A percentile compares a stretch with the other conserved stretches of the same genome.
Conservation (phyloP, 2,888 invertebrate species). For the Chrysolina haemoptera region DNA sequence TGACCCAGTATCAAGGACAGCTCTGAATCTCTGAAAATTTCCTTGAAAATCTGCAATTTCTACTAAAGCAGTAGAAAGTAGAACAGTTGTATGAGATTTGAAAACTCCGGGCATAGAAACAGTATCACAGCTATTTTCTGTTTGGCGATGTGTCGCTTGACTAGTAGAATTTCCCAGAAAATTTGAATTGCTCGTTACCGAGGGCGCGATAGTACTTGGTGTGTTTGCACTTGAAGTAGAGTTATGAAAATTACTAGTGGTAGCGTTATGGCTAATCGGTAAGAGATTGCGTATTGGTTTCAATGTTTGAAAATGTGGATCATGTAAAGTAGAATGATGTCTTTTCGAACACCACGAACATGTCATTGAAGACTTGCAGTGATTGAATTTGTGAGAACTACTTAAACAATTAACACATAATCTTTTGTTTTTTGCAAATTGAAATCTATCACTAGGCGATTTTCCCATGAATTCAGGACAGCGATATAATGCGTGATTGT, state of each 20-base stretch:
- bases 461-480: neutral
- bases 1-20: neutral
- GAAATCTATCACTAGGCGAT: neutral
- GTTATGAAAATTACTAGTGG: neutral
- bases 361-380: conserved; percentile 3
- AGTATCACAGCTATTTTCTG: neutral
- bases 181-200: neutral
- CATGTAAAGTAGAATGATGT: neutral
- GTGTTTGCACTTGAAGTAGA: neutral
- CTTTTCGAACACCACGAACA: neutral
- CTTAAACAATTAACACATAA: neutral
- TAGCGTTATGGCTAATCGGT: neutral
- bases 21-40: neutral
- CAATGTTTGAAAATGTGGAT: neutral
- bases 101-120: neutral
- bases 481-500: neutral
- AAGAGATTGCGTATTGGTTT: neutral
- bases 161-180: neutral
- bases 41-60: neutral
- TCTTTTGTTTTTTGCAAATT: neutral
- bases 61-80: neutral
- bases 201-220: neutral
- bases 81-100: neutral
- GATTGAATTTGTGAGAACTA: conserved; percentile 3
- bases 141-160: neutral